Conservation (phyloP, 2,113 vertebrate genomes). For the Eudyptes chrysolophus region DNA sequence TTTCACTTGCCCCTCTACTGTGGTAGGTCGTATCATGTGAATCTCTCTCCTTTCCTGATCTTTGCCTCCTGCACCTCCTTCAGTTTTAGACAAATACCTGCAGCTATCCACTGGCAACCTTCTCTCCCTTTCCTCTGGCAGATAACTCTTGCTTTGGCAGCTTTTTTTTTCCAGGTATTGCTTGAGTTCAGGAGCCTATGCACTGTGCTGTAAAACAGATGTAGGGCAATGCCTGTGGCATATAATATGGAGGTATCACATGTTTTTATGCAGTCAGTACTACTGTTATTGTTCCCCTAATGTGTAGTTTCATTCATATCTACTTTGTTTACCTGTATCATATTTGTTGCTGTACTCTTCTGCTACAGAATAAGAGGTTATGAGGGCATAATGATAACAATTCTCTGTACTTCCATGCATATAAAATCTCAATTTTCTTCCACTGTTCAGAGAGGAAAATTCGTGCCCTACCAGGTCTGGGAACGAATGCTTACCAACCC, state of each 20-base stretch:
- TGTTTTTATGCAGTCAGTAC: neutral
- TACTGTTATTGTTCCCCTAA: neutral
- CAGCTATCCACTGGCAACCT: neutral
- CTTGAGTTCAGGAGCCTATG: neutral
- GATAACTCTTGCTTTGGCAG: neutral
- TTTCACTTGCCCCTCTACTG: neutral
- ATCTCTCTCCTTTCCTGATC: neutral
- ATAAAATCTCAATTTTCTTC: neutral
- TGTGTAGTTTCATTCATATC: neutral
- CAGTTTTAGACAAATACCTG: neutral
- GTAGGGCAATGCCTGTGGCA: neutral
- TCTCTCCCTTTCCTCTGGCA: neutral
- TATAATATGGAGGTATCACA: neutral
- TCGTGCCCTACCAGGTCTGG: neutral
- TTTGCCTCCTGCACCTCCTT: neutral
- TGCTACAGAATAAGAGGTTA: neutral
- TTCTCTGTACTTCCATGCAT: neutral
- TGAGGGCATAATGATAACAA: neutral
- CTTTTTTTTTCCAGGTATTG: neutral
- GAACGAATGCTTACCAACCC: fast-evolving
- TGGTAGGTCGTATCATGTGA: neutral
- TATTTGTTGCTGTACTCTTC: neutral
- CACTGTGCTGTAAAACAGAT: neutral
- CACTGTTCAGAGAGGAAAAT: neutral
- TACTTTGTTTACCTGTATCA: neutral